Evolutionary conservation across 35 echinoderm and acorn worm genomes (phyloP), one percentile per base, ranked within the genome.

Genomic region (Ophiothrix spiculata): DNA sequence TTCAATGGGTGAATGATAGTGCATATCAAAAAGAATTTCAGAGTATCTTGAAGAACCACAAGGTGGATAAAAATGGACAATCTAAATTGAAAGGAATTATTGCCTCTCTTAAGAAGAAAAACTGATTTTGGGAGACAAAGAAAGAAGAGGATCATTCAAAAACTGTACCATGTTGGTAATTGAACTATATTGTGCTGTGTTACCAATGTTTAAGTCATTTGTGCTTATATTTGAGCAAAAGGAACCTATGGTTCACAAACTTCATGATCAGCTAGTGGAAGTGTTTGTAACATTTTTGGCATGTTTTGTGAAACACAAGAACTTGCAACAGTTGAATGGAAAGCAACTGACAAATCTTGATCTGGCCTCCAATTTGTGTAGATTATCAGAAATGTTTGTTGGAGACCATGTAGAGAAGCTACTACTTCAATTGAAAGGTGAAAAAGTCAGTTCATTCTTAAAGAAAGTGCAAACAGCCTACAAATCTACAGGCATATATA

Each of bases 191-290:
- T 86, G 76, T 60, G 80, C 39, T 80, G 83, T 90, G 37, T 79
- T 90, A 74, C 88, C 88, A 35, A 36, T 90, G 36, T 90, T 90
- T 83, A 77, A 90, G 76, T 78, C 69, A 21, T 90, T 86, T 60
- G 82, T 90, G 32, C 75, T 90, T 38, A 90, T 38, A 60, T 84
- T 90, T 77, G 80, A 84, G 54, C 87, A 90, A 42, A 90, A 90
- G 54, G 75, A 86, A 49, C 63, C 80, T 76, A 82, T 83, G 79
- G 75, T 82, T 49, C 87, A 89, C 32, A 74, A 79, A 75, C 32
- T 45, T 37, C 82, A 90, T 64, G 88, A 90, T 83, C 64, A 83
- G 42, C 36, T 86, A 31, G 79, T 41, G 32, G 88, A 90, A 39
- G 41, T 90, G 35, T 90, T 86, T 40, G 46, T 74, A 60, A 36